A percentile compares a stretch with the other conserved stretches of the same genome.
Evolutionary conservation across 2,113 vertebrate genomes (phyloP).

Genomic region (Heterotis niloticus): DNA sequence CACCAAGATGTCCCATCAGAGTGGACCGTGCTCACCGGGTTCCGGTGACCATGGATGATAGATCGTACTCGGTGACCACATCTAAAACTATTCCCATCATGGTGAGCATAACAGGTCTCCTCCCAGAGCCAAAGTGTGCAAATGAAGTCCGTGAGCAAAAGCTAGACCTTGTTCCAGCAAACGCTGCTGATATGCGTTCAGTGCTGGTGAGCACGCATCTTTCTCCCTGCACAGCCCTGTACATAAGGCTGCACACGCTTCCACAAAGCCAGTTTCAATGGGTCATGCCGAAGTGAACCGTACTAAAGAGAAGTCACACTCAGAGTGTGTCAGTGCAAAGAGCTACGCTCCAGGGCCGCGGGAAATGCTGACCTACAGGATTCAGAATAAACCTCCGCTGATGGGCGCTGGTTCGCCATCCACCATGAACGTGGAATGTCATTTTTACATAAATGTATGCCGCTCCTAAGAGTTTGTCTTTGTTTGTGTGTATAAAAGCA

Average conservation of each 20-base stretch:
- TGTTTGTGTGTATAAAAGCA: not conserved
- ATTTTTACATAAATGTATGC: not conserved
- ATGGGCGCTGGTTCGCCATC: not conserved
- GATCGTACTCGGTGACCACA: not conserved
- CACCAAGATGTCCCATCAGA: too few relatives aligned
- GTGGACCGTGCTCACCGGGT: not conserved
- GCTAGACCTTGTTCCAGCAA: not conserved
- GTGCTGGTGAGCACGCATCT: too few relatives aligned
- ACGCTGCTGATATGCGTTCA: not conserved
- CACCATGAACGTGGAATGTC: not conserved
- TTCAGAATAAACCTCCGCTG: not conserved
- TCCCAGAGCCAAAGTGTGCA: not conserved
- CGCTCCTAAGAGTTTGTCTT: not conserved
- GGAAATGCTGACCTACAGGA: not conserved
- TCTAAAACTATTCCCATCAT: not conserved
- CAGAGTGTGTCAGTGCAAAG: not conserved
- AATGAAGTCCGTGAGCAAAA: not conserved
- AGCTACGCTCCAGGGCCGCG: too few relatives aligned
- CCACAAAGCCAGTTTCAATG: not conserved
- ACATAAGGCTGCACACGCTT: not conserved
- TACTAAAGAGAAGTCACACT: not conserved
- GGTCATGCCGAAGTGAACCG: not conserved
- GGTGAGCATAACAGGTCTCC: not conserved
- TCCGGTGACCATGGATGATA: not conserved
- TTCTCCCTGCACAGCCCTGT: not conserved